Evolutionary conservation across 2,113 vertebrate genomes (phyloP).

Genomic region (Ptychochromis oligacanthus): DNA sequence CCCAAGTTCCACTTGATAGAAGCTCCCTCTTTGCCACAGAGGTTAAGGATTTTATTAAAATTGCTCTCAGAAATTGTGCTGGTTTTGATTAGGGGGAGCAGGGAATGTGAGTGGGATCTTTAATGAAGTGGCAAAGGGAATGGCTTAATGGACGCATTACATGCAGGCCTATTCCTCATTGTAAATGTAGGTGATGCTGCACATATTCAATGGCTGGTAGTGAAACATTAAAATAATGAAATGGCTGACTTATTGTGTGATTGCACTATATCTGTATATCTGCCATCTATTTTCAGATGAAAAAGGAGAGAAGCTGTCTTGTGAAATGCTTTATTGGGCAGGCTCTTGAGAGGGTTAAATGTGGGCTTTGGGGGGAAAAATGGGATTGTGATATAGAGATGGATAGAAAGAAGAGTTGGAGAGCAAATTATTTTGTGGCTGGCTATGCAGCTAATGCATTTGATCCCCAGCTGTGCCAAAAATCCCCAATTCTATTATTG

Average conservation of each 20-base stretch:
- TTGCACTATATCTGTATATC: slow-evolving; percentile 31
- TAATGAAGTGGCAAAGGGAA: slow-evolving; percentile 53
- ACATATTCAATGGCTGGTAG: slow-evolving; percentile 16
- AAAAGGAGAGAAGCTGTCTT: slow-evolving; percentile 34
- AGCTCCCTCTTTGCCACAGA: slow-evolving; percentile 6
- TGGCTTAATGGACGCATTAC: slow-evolving; percentile 41
- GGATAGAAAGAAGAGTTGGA: slow-evolving; percentile 17
- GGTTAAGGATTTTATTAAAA: slow-evolving; percentile 56
- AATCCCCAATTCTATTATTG: slow-evolving; percentile 31
- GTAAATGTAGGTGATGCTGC: slow-evolving; percentile 21
- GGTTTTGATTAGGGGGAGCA: slow-evolving; percentile 35
- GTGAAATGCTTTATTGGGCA: slow-evolving; percentile 58
- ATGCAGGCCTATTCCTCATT: slow-evolving; percentile 30
- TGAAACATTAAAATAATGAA: slow-evolving; percentile 67
- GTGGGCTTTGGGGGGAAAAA: slow-evolving; percentile 45
- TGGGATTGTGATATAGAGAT: slow-evolving; percentile 19
- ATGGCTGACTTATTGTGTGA: slow-evolving; percentile 32
- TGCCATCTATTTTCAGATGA: slow-evolving; percentile 18
- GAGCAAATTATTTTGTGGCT: slow-evolving; percentile 36
- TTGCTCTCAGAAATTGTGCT: slow-evolving; percentile 36
- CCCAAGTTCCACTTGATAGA: not conserved
- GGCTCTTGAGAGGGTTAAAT: slow-evolving; percentile 28
- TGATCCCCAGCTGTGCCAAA: slow-evolving; percentile 42
- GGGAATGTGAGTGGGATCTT: slow-evolving; percentile 12
- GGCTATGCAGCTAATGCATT: slow-evolving; percentile 28